phyloP scores from a whole-genome alignment of 2,888 invertebrate species.

The Oscheius myriophilus region DNA sequence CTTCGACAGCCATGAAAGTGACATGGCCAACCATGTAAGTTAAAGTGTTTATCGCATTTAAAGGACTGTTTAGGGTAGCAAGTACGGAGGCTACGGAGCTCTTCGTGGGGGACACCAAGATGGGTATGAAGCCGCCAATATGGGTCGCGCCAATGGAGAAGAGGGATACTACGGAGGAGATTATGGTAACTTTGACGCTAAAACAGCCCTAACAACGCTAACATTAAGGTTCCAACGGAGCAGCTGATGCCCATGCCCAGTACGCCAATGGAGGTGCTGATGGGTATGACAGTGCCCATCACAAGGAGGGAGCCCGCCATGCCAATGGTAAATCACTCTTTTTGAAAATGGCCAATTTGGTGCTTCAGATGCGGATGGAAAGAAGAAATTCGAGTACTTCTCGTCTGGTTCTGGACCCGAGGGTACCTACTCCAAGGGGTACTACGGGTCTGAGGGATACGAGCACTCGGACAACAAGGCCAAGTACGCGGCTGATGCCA shows the following conservation, averaged over 20 bases:
- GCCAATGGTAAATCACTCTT: neutral
- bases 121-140: constrained; percentile 16
- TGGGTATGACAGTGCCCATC: constrained; percentile 10
- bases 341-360: too few species aligned
- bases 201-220: neutral
- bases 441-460: constrained; percentile 22
- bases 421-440: constrained; percentile 24
- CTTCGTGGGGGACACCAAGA: neutral
- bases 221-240: constrained; percentile 11
- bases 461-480: constrained; percentile 17
- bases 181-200: constrained; percentile 4
- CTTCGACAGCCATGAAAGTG: constrained; percentile 21
- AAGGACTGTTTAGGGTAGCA: constrained; percentile 3
- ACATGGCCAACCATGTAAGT: constrained; percentile 13
- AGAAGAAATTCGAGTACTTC: constrained; percentile 25
- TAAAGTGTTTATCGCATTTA: neutral
- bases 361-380: constrained; percentile 6
- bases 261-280: constrained; percentile 24
- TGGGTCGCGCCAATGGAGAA: constrained; percentile 5
- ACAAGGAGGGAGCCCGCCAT: constrained; percentile 13
- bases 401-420: constrained; percentile 24
- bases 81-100: constrained; percentile 23
- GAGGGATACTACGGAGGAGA: constrained; percentile 20
- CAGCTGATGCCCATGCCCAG: constrained; percentile 19
- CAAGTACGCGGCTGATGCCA: constrained; percentile 24